Percentiles rank a stretch among this genome's conserved stretches.
Evolutionary conservation across 2,888 invertebrate species (phyloP).

Genomic region (Bembecia ichneumoniformis): DNA sequence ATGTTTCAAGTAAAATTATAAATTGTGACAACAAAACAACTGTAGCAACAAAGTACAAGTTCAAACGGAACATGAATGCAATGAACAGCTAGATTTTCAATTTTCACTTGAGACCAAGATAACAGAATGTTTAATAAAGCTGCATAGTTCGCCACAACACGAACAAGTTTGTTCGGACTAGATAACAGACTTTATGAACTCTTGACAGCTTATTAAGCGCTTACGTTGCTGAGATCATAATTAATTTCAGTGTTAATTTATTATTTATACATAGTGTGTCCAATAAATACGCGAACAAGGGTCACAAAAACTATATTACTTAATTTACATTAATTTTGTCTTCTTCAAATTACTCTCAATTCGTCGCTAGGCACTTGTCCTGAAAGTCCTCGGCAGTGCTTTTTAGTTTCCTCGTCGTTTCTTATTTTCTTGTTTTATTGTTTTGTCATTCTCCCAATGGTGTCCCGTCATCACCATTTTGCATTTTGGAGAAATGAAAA

Average conservation of each 20-base stretch:
- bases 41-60: not conserved
- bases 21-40: not conserved
- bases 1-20: not conserved
- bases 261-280: no score
- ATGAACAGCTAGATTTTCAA: constrained; percentile 11
- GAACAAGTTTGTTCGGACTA: constrained; percentile 35
- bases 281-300: no score
- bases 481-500: no score
- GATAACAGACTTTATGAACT: constrained; percentile 20
- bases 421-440: no score
- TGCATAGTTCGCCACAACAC: constrained; percentile 19
- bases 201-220: constrained; percentile 27
- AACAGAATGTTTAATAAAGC: constrained; percentile 33
- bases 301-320: no score
- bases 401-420: no score
- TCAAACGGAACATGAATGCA: not conserved
- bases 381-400: no score
- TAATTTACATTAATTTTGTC: no score
- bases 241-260: not conserved
- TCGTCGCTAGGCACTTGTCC: no score
- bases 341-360: no score
- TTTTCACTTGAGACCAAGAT: constrained; percentile 22
- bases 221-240: not conserved
- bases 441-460: no score
- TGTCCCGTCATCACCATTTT: no score